Conservation (phyloP, 2,888 invertebrate genomes). For the Xanthorhoe designata region DNA sequence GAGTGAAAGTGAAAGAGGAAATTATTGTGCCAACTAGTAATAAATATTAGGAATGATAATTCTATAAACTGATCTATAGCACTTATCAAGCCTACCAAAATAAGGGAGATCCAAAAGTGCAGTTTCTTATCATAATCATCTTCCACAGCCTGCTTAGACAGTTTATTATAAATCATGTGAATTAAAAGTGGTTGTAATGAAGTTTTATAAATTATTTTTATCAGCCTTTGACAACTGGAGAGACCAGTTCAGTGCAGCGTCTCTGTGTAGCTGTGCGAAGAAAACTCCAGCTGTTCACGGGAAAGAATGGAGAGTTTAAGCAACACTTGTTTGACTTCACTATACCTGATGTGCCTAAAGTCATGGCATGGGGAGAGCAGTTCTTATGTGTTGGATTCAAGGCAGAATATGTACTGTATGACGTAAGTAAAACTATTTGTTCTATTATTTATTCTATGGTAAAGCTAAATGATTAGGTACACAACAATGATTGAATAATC, state of each 20-base stretch:
- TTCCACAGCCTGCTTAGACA: too few species aligned
- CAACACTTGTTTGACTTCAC: constrained; percentile 90
- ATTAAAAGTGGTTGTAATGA: background rate
- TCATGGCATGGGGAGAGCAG: constrained; percentile 93
- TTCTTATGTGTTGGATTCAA: constrained; percentile 95
- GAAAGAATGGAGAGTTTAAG: constrained; percentile 93
- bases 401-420: constrained; percentile 91
- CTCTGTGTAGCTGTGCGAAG: constrained; percentile 95
- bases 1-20: too few species aligned
- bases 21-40: too few species aligned
- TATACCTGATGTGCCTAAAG: constrained; percentile 92
- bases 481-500: background rate
- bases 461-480: too few species aligned
- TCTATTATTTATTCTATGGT: too few species aligned
- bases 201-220: constrained; percentile 23
- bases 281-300: constrained; percentile 94
- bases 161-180: too few species aligned
- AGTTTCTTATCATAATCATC: too few species aligned
- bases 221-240: constrained; percentile 87
- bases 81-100: too few species aligned
- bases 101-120: too few species aligned
- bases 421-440: constrained; percentile 81
- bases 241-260: constrained; percentile 90
- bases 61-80: too few species aligned
- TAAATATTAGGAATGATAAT: too few species aligned